phyloP scores from a whole-genome alignment of 2,797 vertebrate species.

The Salmo trutta region DNA sequence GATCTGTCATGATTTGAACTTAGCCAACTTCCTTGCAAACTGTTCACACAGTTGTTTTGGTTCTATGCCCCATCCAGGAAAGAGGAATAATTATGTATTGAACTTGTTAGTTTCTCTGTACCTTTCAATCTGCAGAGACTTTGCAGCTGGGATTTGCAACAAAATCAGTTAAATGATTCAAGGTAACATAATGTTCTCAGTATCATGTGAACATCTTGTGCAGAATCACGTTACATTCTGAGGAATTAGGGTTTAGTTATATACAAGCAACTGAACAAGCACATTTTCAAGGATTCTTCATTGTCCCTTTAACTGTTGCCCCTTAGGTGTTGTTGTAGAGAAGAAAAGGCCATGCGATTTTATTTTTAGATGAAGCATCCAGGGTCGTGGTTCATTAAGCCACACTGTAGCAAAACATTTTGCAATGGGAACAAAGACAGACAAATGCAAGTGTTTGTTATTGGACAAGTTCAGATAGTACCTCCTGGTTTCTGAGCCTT shows the following conservation, averaged over 20 bases:
- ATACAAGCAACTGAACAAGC: not conserved
- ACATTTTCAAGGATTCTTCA: too few species aligned
- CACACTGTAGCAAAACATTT: not conserved
- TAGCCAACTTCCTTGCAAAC: not conserved
- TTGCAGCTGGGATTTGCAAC: slow-evolving; percentile 98
- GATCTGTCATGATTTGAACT: not conserved
- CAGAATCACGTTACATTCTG: not conserved
- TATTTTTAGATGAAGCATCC: not conserved
- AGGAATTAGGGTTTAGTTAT: not conserved
- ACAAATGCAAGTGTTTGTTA: too few species aligned
- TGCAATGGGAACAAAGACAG: too few species aligned
- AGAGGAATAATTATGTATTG: not conserved
- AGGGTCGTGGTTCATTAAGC: not conserved
- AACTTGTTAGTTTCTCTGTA: not conserved
- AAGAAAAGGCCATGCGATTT: not conserved
- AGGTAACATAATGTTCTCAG: slow-evolving; percentile 74
- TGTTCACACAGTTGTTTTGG: not conserved
- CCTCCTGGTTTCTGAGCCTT: not conserved
- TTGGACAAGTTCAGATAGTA: not conserved
- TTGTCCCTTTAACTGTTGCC: not conserved
- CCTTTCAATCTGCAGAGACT: slow-evolving; percentile 82
- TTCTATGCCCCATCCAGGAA: not conserved
- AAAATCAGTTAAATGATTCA: slow-evolving; percentile 99
- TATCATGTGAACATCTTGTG: not conserved
- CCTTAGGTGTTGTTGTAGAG: not conserved